These are phyloP conservation scores for Thelaira solivaga DNA, from an alignment of 2,888 invertebrate species.

Conservation along the genomic window DNA sequence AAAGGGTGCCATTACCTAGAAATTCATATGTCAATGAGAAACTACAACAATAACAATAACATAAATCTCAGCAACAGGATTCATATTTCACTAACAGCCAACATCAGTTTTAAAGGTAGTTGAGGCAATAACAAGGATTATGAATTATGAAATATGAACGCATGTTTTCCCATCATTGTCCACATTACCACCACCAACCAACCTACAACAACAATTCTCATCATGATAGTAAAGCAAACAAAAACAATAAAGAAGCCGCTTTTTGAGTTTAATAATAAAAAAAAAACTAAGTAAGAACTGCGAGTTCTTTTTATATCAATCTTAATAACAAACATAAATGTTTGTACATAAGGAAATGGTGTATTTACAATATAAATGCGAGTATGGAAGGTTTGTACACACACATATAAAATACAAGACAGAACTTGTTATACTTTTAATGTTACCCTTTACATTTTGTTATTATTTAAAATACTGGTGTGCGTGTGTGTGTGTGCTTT, in stretches of 20 bases:
- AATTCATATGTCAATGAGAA: conserved; percentile 59
- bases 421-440: not conserved
- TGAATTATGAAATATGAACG: conserved; percentile 56
- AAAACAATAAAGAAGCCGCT: conserved; percentile 51
- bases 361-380: no score
- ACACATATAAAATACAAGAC: not conserved
- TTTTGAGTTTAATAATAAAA: conserved; percentile 29
- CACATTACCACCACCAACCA: conserved; percentile 27
- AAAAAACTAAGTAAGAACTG: not conserved
- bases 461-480: not conserved
- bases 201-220: conserved; percentile 3
- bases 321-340: conserved; percentile 13
- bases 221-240: not conserved
- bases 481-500: not conserved
- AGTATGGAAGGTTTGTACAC: not conserved
- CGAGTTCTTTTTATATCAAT: conserved; percentile 35
- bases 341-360: not conserved
- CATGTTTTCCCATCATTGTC: conserved; percentile 44
- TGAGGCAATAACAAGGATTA: conserved; percentile 45
- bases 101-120: conserved; percentile 20
- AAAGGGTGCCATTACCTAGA: conserved; percentile 55
- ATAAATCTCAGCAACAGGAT: conserved; percentile 51
- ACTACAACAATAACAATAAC: conserved; percentile 7
- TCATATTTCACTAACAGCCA: conserved; percentile 54
- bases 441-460: conserved; percentile 36